Conservation (phyloP, 2,888 invertebrate species). For the Acleris laterana region DNA sequence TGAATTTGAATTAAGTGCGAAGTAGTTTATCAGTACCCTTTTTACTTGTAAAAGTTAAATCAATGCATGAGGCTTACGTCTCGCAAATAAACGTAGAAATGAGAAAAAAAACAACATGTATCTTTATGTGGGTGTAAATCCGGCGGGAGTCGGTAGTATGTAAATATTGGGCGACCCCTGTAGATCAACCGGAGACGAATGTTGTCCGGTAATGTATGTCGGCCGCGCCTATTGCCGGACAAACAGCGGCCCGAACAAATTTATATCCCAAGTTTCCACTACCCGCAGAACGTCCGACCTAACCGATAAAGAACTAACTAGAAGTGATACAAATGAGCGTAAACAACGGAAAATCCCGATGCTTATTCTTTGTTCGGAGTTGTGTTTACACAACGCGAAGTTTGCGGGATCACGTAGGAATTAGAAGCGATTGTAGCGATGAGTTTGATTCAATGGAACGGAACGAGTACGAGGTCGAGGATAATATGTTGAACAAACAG, state of each 20-base stretch:
- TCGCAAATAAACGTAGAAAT: conserved; percentile 2
- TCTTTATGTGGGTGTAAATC: conserved; percentile 40
- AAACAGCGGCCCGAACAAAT: conserved; percentile 69
- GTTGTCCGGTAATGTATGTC: conserved; percentile 74
- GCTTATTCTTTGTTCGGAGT: conserved; percentile 52
- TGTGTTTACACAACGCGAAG: conserved; percentile 42
- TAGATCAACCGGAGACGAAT: conserved; percentile 66
- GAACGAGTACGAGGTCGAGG: conserved; percentile 56
- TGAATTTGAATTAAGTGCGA: too few relatives aligned
- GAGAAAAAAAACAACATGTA: conserved; percentile 17
- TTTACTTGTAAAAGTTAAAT: not conserved
- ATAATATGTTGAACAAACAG: conserved; percentile 69
- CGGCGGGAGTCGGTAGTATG: conserved; percentile 49
- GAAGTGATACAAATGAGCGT: conserved; percentile 63
- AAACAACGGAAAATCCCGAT: conserved; percentile 52
- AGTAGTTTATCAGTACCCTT: too few relatives aligned
- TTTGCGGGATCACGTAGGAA: conserved; percentile 44
- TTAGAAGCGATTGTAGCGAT: conserved; percentile 52
- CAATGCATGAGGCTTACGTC: not conserved
- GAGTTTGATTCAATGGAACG: conserved; percentile 62
- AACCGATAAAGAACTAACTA: conserved; percentile 63
- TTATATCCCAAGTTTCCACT: conserved; percentile 72
- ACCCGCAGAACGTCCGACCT: conserved; percentile 54
- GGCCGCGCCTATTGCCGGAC: conserved; percentile 67
- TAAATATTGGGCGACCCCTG: conserved; percentile 67